Conservation (phyloP, 30 jellyfish, hydroid and myxozoan species). For the Hydra vulgaris region DNA sequence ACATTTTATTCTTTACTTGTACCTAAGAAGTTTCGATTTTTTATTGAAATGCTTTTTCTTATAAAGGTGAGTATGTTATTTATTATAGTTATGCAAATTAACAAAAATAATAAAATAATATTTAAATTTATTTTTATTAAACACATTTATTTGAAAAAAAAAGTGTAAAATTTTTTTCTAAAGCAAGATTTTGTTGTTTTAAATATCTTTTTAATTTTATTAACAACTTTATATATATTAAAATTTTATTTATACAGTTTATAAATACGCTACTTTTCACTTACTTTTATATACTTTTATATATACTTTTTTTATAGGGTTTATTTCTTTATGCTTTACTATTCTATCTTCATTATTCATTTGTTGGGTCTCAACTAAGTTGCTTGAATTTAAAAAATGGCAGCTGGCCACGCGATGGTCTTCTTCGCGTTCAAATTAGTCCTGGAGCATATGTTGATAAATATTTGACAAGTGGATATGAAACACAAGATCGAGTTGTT, state of each 20-base stretch:
- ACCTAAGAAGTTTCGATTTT: slow-evolving; percentile 60
- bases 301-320: slow-evolving; percentile 28
- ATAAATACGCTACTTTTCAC: neutral
- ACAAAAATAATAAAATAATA: neutral
- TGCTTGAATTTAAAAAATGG: slow-evolving; percentile 44
- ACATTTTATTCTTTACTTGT: slow-evolving; percentile 32
- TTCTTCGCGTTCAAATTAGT: slow-evolving; percentile 52
- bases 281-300: neutral
- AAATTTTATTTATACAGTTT: too few species aligned
- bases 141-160: too few species aligned
- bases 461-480: neutral
- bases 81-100: neutral
- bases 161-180: too few species aligned
- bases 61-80: slow-evolving; percentile 42
- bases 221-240: too few species aligned
- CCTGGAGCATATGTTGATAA: slow-evolving; percentile 4
- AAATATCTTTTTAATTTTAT: too few species aligned
- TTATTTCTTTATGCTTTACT: slow-evolving; percentile 46
- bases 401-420: slow-evolving; percentile 87
- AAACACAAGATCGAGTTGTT: slow-evolving; percentile 2
- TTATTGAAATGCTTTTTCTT: slow-evolving; percentile 39
- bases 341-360: slow-evolving; percentile 67
- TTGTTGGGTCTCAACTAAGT: slow-evolving; percentile 56
- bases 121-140: too few species aligned
- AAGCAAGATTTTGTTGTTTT: too few species aligned